Conservation (phyloP, 2,888 invertebrate species). For the Cephus pulcher region DNA sequence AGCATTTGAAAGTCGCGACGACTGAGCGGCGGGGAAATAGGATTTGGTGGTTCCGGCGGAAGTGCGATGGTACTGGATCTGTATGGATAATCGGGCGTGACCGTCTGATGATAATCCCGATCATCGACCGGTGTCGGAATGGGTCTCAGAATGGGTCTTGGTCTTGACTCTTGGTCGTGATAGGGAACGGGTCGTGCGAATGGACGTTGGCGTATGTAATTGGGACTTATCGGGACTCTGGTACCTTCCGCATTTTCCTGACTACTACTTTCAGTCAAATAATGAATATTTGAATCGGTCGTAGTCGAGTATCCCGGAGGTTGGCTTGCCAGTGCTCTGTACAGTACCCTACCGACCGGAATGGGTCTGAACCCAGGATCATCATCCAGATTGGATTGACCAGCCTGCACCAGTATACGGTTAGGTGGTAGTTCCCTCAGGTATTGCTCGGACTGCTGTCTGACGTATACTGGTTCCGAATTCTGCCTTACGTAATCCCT, state of each 20-base stretch:
- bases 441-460: conserved; percentile 49
- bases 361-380: conserved; percentile 47
- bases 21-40: conserved; percentile 77
- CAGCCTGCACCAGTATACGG: conserved; percentile 46
- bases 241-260: conserved; percentile 48
- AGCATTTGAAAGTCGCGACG: conserved; percentile 78
- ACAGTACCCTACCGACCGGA: conserved; percentile 48
- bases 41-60: conserved; percentile 69
- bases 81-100: conserved; percentile 53
- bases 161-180: conserved; percentile 33
- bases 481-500: conserved; percentile 53
- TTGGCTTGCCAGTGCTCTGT: conserved; percentile 45
- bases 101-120: conserved; percentile 51
- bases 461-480: conserved; percentile 52
- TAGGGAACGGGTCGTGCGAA: conserved; percentile 38
- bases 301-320: conserved; percentile 47
- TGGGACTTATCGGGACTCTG: conserved; percentile 40
- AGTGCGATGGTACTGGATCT: conserved; percentile 44
- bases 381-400: conserved; percentile 44
- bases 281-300: conserved; percentile 56
- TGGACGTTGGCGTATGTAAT: conserved; percentile 44
- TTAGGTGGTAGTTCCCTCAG: conserved; percentile 48
- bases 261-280: conserved; percentile 52
- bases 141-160: conserved; percentile 46
- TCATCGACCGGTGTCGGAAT: conserved; percentile 43